Base-by-base conservation (phyloP, 2,888 invertebrate species). In the Hyposoter dolosus region DNA sequence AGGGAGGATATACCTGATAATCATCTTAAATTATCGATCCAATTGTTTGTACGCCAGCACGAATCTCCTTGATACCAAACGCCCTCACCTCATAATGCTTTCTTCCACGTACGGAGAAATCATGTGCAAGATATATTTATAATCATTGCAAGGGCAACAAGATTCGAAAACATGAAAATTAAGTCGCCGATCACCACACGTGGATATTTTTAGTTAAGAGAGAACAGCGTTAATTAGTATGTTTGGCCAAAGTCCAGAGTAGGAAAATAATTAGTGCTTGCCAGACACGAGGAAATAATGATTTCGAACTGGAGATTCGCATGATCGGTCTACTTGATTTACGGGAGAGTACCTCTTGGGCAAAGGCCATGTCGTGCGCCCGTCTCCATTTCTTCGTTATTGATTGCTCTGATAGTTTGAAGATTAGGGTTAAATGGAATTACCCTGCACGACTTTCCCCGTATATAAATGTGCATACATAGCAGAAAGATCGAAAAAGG, bases 11-110 rank as follows among this genome's bases (percentile, higher is more conserved):
- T 77, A 50, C n/a, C 88, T 93, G 93, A 93, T 93, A 93, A 93
- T 91, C 91, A 93, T 93, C 93, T 92, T 90, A 91, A 93, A 93
- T 93, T 94, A 94, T 93, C 91, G 93, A 94, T 93, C 93, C 93
- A 92, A 93, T 94, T 93, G 93, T 93, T 93, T 93, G 93, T 93
- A 93, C 92, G 93, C 91, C 91, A 91, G 91, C 91, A 92, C 93
- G 91, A 93, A 93, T 92, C 91, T 92, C 91, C 91, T 93, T 93
- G 92, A 93, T 93, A 89, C 90, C 89, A 87, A 87, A 87, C 90
- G 74, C 69, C 88, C 89, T 90, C 85, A 88, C 88, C 89, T 87
- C 88, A 15, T 53, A 35, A 56, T 47, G 9, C 56, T 60, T 32
- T 35, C 43, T 45, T 40, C 23, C 35, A 72, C 60, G 66, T 40